A percentile compares a stretch with the other conserved stretches of the same genome.
These are phyloP conservation scores for Salvelinus namaycush DNA, from an alignment of 2,113 vertebrate species.

Conservation along the genomic window DNA sequence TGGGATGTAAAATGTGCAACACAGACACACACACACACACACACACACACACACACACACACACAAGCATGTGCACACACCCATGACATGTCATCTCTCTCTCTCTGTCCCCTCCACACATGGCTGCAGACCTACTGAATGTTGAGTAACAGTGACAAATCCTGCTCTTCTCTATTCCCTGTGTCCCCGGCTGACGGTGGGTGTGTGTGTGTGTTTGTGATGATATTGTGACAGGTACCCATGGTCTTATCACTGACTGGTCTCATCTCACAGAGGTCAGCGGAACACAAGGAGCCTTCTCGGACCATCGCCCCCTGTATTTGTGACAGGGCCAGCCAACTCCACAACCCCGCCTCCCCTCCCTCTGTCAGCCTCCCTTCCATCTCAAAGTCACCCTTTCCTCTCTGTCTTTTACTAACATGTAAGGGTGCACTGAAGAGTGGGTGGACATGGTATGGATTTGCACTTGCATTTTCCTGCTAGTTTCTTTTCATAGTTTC, in stretches of 20 bases:
- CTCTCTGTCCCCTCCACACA: not conserved
- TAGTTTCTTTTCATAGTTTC: no score
- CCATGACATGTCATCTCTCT: no score
- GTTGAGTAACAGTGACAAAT: slow-evolving; percentile 37
- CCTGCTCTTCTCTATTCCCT: not conserved
- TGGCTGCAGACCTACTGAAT: slow-evolving; percentile 22
- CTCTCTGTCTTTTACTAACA: no score
- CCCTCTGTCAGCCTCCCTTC: not conserved
- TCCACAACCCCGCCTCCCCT: slow-evolving; percentile 25
- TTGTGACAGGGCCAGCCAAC: slow-evolving; percentile 34
- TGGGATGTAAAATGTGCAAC: no score
- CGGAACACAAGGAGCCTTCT: slow-evolving; percentile 42
- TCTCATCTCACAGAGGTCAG: slow-evolving; percentile 46
- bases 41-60: no score
- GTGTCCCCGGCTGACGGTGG: slow-evolving; percentile 1
- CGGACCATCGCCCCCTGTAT: slow-evolving; percentile 32
- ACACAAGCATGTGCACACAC: no score
- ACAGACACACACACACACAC: no score
- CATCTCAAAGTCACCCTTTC: no score
- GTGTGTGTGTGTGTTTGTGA: slow-evolving; percentile 32
- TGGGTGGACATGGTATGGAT: no score
- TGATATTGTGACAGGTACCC: slow-evolving; percentile 62
- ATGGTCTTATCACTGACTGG: slow-evolving; percentile 51
- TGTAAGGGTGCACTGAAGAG: no score
- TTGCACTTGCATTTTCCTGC: no score